Conservation (phyloP, 2,888 invertebrate species). For the Erebia epiphron region DNA sequence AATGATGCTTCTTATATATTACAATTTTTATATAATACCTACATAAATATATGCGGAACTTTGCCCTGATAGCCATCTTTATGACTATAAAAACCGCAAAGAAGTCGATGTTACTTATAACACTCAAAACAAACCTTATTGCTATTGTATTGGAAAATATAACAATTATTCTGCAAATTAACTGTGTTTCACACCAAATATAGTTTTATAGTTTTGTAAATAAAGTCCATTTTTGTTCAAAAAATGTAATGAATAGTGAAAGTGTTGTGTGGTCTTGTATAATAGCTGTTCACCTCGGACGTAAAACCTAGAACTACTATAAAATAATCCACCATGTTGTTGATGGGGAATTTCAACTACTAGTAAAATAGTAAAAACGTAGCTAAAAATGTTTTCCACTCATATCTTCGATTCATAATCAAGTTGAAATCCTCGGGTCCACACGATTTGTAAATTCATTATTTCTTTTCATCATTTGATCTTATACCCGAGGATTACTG, state of each 20-base stretch:
- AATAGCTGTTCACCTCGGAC: conserved; percentile 65
- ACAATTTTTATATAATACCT: background rate
- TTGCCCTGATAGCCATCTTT: background rate
- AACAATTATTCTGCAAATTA: background rate
- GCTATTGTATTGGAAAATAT: background rate
- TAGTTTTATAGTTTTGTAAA: background rate
- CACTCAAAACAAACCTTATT: conserved; percentile 12
- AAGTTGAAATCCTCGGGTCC: too few species aligned
- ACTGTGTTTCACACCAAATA: background rate
- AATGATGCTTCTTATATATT: background rate
- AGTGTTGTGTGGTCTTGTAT: conserved; percentile 66
- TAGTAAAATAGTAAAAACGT: too few species aligned
- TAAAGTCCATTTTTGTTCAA: conserved; percentile 23
- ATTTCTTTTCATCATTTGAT: too few species aligned
- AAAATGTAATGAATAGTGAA: conserved; percentile 60
- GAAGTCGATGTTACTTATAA: background rate
- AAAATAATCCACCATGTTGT: background rate
- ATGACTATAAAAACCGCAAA: background rate
- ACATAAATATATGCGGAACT: conserved; percentile 6
- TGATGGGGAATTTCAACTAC: too few species aligned
- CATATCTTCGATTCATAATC: too few species aligned
- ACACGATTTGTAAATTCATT: too few species aligned
- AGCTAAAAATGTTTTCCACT: too few species aligned
- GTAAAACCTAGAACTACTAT: conserved; percentile 43
- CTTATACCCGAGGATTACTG: too few species aligned